A percentile compares a stretch with the other conserved stretches of the same genome.
phyloP scores from a whole-genome alignment of 2,797 vertebrate genomes.

The Falco biarmicus region DNA sequence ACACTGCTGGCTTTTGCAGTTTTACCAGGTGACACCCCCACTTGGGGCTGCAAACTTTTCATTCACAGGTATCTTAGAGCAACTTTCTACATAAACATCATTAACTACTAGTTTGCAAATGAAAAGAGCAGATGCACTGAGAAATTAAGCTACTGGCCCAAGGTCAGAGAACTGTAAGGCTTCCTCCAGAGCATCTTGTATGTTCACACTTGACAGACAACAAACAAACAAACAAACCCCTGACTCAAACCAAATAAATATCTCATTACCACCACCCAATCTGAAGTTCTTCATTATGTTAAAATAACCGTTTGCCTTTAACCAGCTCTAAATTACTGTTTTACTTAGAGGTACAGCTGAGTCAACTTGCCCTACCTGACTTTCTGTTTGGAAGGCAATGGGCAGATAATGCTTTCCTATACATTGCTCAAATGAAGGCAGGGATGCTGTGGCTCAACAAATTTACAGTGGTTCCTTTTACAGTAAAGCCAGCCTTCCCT shows the following conservation, averaged over 20 bases:
- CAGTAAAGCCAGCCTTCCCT: not conserved
- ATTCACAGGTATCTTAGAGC: not conserved
- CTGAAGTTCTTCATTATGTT: not conserved
- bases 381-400: not conserved
- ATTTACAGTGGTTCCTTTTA: not conserved
- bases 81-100: not conserved
- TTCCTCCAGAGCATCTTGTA: not conserved
- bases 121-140: not conserved
- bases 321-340: not conserved
- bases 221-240: not conserved
- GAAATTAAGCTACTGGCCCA: not conserved
- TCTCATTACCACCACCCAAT: not conserved
- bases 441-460: not conserved
- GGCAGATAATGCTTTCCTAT: not conserved
- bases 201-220: not conserved
- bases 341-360: not conserved
- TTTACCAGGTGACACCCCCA: not conserved
- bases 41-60: not conserved
- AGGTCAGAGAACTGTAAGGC: not conserved
- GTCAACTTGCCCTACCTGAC: no score
- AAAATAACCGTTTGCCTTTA: not conserved
- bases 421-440: not conserved
- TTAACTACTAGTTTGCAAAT: not conserved
- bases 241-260: not conserved
- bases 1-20: not conserved